Evolutionary conservation across 2,113 vertebrate genomes (phyloP), one percentile per base, ranked within the genome.

Genomic region (Triplophysa rosa): DNA sequence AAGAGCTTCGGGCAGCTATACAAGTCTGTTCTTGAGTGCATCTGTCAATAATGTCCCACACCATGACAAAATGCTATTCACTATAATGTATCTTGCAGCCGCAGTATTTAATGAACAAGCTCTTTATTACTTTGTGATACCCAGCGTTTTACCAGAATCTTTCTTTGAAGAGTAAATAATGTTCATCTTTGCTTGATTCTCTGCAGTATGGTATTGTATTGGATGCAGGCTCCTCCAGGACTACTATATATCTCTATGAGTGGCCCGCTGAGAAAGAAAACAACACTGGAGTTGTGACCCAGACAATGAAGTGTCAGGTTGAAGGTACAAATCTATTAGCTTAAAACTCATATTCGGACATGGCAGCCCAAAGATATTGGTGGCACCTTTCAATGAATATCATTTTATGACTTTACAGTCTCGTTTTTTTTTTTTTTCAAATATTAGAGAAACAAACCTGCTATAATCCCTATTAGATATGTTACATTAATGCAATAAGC

Each of bases 231-330:
- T 98, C 97, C 2, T 96, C 97, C 63, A 93, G 94, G 14, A 98
- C 97, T 23, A 97, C 90, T 0, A 84, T 96, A n/a, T 96, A 96
- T 0, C 88, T 98, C 45, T 98, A 99, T n/a, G 86, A 96, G 82
- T 99, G 97, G 97, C 97, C 96, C 0, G 96, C 95, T 0, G 94
- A 97, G 83, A 99, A 99, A 87, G 89, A 96, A 84, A 99, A 98
- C 61, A 90, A 98, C 75, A 99, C 97, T 0, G 97, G 97, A 59
- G 90, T 98, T 24, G 96, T 99, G 82, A 94, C 67, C 0, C 91
- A 99, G 73, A 92, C 81, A 16, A 79, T 88, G 84, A 94, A 91
- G 63, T 98, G 96, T 29, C 87, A 40, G 4, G 95, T 98, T 56
- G 68, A 87, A 80, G 97, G 96, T 98, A 86, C 92, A 90, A 81